These are phyloP conservation scores for Bombycilla garrulus DNA, from an alignment of 2,113 vertebrate species.

Conservation along the genomic window DNA sequence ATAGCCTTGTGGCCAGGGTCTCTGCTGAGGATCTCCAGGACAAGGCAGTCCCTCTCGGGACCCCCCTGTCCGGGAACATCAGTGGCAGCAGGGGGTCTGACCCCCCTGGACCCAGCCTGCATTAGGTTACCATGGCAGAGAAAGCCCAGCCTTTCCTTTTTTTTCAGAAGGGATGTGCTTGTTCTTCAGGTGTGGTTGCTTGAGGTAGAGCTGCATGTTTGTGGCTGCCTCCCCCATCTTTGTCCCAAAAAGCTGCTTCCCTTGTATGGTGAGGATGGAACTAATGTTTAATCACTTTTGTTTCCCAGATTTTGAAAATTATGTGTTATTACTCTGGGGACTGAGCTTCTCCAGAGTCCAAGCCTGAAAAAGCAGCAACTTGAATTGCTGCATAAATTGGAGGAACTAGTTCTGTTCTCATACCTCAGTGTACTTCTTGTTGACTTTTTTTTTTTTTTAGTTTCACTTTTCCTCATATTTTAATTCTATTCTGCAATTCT, in stretches of 20 bases:
- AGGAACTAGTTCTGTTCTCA: neutral
- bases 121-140: neutral
- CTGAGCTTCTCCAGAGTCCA: neutral
- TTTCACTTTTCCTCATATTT: neutral
- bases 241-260: neutral
- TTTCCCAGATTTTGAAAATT: neutral
- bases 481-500: neutral
- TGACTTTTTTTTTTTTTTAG: neutral
- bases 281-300: neutral
- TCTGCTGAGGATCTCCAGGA: no score
- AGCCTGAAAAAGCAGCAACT: neutral
- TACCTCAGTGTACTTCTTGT: neutral
- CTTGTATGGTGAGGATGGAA: neutral
- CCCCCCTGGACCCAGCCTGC: no score
- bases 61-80: no score
- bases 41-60: no score
- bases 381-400: neutral
- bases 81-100: no score
- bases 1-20: no score
- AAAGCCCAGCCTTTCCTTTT: neutral
- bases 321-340: neutral
- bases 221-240: neutral
- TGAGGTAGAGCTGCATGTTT: accelerated
- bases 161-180: accelerated
- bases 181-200: neutral